These are phyloP conservation scores for Pinna nobilis DNA, from an alignment of 1,140 invertebrate species.

Conservation along the genomic window DNA sequence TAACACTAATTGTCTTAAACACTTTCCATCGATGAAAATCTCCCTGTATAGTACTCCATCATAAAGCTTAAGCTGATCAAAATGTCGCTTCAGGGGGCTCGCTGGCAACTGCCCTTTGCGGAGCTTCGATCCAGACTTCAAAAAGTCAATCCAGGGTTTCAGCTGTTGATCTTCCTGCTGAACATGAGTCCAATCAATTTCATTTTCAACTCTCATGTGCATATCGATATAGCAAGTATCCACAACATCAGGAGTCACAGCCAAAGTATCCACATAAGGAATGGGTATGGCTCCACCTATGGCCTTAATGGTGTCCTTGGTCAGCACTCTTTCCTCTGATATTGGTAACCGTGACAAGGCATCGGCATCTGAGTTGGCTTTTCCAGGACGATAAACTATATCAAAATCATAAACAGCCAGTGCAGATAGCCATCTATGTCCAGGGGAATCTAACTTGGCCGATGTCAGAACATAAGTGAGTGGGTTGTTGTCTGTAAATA, in stretches of 20 bases:
- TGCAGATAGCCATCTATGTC: constrained; percentile 32
- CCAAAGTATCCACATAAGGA: neutral
- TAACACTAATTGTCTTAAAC: neutral
- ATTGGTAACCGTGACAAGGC: neutral
- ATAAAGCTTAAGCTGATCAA: no score
- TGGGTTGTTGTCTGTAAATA: constrained; percentile 40
- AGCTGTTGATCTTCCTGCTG: neutral
- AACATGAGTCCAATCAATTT: neutral
- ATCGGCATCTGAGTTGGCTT: neutral
- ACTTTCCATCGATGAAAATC: constrained; percentile 1
- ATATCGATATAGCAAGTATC: neutral
- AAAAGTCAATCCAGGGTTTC: neutral
- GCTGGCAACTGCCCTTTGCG: neutral
- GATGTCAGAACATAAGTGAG: constrained; percentile 35
- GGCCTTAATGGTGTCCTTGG: neutral
- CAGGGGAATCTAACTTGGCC: constrained; percentile 27
- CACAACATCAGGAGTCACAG: neutral
- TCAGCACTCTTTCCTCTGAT: neutral
- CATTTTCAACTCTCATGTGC: neutral
- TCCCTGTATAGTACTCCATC: constrained; percentile 1
- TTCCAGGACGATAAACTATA: constrained; percentile 3
- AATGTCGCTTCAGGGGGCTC: neutral
- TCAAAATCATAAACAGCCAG: constrained; percentile 27
- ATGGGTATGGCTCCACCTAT: neutral
- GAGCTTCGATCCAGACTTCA: neutral